Percentiles rank a stretch among this genome's conserved stretches.
Evolutionary conservation across 2,113 vertebrate genomes (phyloP).

Genomic region (Oostethus manadensis): DNA sequence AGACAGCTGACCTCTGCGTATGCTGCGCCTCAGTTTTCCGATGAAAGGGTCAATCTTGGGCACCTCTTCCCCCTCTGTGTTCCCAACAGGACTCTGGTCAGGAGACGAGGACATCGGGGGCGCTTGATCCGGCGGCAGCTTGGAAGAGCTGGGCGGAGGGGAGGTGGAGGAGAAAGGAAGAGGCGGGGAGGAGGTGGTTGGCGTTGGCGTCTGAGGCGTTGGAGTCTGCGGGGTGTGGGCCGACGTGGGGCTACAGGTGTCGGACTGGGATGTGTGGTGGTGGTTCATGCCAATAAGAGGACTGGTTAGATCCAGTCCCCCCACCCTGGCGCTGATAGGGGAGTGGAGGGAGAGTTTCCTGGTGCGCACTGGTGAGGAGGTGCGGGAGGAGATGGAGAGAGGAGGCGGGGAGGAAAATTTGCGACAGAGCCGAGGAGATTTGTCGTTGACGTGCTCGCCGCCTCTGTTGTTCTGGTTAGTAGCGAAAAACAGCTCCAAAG

Average conservation of each 20-base stretch:
- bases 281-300: constrained; percentile 65
- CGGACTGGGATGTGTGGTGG: constrained; percentile 75
- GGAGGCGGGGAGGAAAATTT: constrained; percentile 97
- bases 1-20: constrained; percentile 78
- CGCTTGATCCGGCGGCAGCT: constrained; percentile 76
- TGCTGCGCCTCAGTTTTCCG: constrained; percentile 85
- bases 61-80: constrained; percentile 76
- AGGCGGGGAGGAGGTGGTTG: constrained; percentile 70
- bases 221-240: constrained; percentile 74
- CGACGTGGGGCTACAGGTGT: constrained; percentile 76
- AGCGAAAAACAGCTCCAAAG: constrained; percentile 95
- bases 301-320: constrained; percentile 81
- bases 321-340: constrained; percentile 79
- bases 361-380: constrained; percentile 85
- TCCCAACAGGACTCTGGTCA: constrained; percentile 77
- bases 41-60: constrained; percentile 82
- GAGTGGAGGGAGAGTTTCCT: constrained; percentile 93
- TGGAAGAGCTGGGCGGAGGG: constrained; percentile 74
- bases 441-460: constrained; percentile 80
- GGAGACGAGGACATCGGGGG: constrained; percentile 75
- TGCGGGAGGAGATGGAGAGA: constrained; percentile 81
- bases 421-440: constrained; percentile 88
- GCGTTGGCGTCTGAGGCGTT: constrained; percentile 64
- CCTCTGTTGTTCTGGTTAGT: constrained; percentile 85
- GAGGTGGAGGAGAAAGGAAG: constrained; percentile 70